Evolutionary conservation across 2,888 invertebrate species (phyloP), one percentile per base, ranked within the genome.

Genomic region (Chydorus sphaericus): DNA sequence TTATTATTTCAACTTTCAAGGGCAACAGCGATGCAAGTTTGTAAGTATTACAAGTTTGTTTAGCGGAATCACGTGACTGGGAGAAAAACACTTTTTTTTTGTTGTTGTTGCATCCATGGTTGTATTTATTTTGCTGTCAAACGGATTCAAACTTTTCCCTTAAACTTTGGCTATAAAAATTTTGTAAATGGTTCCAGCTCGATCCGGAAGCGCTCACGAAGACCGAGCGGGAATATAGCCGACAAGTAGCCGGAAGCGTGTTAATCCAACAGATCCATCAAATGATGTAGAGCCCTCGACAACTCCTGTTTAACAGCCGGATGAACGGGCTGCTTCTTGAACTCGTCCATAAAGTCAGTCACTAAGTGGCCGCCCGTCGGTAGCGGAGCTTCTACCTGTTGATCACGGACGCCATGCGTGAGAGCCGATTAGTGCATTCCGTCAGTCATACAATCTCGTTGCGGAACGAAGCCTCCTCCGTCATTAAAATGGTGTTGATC

Each of bases 81-180:
- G n/a, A n/a, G n/a, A n/a, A n/a, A n/a, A n/a, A n/a, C n/a, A n/a
- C n/a, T n/a, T n/a, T n/a, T n/a, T n/a, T n/a, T n/a, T n/a, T n/a
- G n/a, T n/a, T n/a, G n/a, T n/a, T n/a, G n/a, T n/a, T n/a, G n/a
- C n/a, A n/a, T n/a, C n/a, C n/a, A n/a, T n/a, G n/a, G n/a, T n/a
- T n/a, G n/a, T n/a, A n/a, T n/a, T n/a, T n/a, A n/a, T n/a, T n/a
- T n/a, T n/a, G n/a, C n/a, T n/a, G n/a, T n/a, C n/a, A n/a, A n/a
- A n/a, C n/a, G n/a, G n/a, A n/a, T n/a, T 57, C 48, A 74, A 52
- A 73, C 70, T 69, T 72, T 74, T 54, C 75, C 75, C 50, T 70
- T 72, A 63, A 71, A 75, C 59, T 68, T 69, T 63, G n/a, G n/a
- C n/a, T n/a, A n/a, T n/a, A 73, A 71, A 66, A 70, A 73, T 64